Evolutionary conservation across 64 coral and sea anemone genomes (phyloP).

Genomic region (Anthopleura sola): DNA sequence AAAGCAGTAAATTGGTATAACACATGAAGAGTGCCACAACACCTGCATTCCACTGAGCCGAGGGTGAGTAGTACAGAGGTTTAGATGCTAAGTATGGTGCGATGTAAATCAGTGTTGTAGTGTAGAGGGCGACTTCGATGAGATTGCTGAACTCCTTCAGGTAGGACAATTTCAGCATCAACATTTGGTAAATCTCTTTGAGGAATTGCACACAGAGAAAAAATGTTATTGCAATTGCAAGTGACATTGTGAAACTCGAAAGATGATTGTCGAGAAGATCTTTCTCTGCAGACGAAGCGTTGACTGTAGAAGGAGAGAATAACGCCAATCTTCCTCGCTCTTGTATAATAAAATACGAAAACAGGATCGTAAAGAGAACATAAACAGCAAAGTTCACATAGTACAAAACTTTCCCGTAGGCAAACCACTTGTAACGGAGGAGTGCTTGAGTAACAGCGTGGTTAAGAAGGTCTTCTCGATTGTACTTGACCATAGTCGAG

Average conservation of each 20-base stretch:
- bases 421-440: constrained; percentile 66
- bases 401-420: constrained; percentile 57
- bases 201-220: constrained; percentile 13
- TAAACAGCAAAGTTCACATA: constrained; percentile 51
- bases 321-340: constrained; percentile 51
- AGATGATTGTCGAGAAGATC: background rate
- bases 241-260: background rate
- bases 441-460: constrained; percentile 58
- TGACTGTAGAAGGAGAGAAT: constrained; percentile 13
- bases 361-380: constrained; percentile 51
- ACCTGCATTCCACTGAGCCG: constrained; percentile 53
- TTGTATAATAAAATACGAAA: constrained; percentile 61
- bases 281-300: constrained; percentile 11
- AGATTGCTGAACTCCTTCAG: constrained; percentile 63
- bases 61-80: constrained; percentile 32
- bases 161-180: constrained; percentile 34
- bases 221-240: constrained; percentile 27
- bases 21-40: constrained; percentile 47
- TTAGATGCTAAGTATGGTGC: constrained; percentile 46
- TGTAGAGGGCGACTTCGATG: constrained; percentile 37
- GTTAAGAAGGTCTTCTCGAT: constrained; percentile 64
- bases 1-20: constrained; percentile 49
- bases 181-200: constrained; percentile 63
- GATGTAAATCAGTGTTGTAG: constrained; percentile 15
- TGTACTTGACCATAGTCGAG: constrained; percentile 43